These are phyloP conservation scores for Linepithema humile DNA, from an alignment of 1,140 invertebrate genomes.

Conservation along the genomic window DNA sequence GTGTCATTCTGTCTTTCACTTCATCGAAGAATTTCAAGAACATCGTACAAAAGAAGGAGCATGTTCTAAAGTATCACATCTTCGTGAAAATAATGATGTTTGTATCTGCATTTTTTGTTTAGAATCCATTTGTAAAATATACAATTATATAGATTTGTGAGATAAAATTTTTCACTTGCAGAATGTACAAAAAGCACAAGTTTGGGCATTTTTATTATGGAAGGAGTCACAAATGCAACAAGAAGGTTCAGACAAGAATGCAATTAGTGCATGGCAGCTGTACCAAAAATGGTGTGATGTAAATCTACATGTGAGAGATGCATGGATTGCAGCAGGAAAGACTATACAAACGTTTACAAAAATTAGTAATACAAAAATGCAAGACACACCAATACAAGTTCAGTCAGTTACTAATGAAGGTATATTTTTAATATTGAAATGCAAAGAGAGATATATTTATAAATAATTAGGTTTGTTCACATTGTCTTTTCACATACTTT, in stretches of 20 bases:
- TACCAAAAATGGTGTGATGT: slow-evolving; percentile 93
- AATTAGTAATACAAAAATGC: slow-evolving; percentile 84
- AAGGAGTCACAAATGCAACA: slow-evolving; percentile 89
- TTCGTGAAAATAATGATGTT: slow-evolving; percentile 81
- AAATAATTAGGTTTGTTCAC: background rate
- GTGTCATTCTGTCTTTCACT: slow-evolving; percentile 91
- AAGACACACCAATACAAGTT: slow-evolving; percentile 75
- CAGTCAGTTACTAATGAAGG: slow-evolving; percentile 63
- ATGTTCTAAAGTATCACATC: slow-evolving; percentile 80
- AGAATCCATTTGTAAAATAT: background rate
- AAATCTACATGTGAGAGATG: slow-evolving; percentile 88
- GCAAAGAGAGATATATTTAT: background rate
- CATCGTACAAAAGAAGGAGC: slow-evolving; percentile 84
- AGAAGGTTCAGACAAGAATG: slow-evolving; percentile 83
- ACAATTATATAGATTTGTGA: background rate
- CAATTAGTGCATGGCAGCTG: slow-evolving; percentile 89
- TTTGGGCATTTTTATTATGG: slow-evolving; percentile 93
- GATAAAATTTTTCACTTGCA: slow-evolving; percentile 72
- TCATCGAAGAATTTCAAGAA: slow-evolving; percentile 90
- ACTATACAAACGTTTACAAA: slow-evolving; percentile 89
- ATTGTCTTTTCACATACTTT: background rate
- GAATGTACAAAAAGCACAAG: slow-evolving; percentile 91
- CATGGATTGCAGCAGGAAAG: slow-evolving; percentile 91
- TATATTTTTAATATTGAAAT: background rate
- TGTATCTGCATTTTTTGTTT: slow-evolving; percentile 55